These are phyloP conservation scores for Cephus cinctus DNA, from an alignment of 1,140 invertebrate species.

Conservation along the genomic window DNA sequence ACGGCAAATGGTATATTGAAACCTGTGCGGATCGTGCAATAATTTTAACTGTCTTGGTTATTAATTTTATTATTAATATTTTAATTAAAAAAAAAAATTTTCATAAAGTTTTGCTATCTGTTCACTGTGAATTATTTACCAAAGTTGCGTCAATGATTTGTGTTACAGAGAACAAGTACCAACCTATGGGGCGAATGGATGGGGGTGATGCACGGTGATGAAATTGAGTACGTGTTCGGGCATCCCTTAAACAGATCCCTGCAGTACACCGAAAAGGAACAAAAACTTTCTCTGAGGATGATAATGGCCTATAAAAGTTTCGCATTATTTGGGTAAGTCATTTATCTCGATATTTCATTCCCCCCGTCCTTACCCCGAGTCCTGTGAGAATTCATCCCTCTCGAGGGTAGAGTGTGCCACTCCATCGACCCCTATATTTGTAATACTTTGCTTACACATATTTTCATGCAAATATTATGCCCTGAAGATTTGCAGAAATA, in stretches of 20 bases:
- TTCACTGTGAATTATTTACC: neutral
- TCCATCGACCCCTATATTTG: too few species aligned
- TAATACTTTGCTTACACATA: too few species aligned
- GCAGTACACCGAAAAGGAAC: conserved; percentile 78
- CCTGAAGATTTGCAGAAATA: too few species aligned
- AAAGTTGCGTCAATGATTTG: conserved; percentile 40
- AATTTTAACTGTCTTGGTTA: too few species aligned
- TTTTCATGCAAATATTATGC: too few species aligned
- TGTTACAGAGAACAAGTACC: conserved; percentile 81
- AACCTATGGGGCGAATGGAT: conserved; percentile 96
- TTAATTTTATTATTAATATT: too few species aligned
- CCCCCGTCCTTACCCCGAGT: too few species aligned
- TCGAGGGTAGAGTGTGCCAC: too few species aligned
- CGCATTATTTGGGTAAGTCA: conserved; percentile 79
- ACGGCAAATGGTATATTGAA: too few species aligned
- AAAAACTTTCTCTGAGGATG: conserved; percentile 80
- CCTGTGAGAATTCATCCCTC: too few species aligned
- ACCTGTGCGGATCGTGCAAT: too few species aligned
- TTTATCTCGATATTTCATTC: too few species aligned
- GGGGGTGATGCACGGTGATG: conserved; percentile 96
- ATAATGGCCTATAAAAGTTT: conserved; percentile 86
- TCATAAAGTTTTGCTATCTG: neutral
- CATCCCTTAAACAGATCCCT: conserved; percentile 83
- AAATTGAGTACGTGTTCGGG: conserved; percentile 95
- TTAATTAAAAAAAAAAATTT: neutral